These are phyloP conservation scores for Eupsilia transversa DNA, from an alignment of 2,888 invertebrate species.

Conservation along the genomic window DNA sequence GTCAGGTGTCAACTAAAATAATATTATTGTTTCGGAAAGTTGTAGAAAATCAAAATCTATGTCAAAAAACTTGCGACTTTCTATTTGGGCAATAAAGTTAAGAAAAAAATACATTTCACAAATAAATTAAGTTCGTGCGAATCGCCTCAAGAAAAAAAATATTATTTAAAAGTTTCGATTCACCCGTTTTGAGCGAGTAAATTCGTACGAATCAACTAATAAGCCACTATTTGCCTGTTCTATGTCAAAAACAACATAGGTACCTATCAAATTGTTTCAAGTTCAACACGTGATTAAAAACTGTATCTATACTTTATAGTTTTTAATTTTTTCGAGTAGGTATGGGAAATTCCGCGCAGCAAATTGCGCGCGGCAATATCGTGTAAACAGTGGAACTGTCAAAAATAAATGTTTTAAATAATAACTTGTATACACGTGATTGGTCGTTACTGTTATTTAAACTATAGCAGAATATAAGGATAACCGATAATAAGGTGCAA, in stretches of 20 bases:
- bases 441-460: constrained; percentile 14
- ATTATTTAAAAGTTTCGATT: too few relatives aligned
- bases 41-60: too few relatives aligned
- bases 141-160: too few relatives aligned
- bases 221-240: background rate
- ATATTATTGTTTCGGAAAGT: background rate
- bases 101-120: too few relatives aligned
- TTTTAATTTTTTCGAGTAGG: too few relatives aligned
- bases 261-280: constrained; percentile 8
- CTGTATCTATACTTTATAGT: too few relatives aligned
- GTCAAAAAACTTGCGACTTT: too few relatives aligned
- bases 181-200: too few relatives aligned
- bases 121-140: too few relatives aligned
- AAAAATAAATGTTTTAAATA: background rate
- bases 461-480: constrained; percentile 17
- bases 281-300: background rate
- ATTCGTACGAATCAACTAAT: too few relatives aligned
- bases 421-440: background rate
- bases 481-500: constrained; percentile 8
- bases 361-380: constrained; percentile 1
- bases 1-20: background rate
- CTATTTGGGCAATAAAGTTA: too few relatives aligned
- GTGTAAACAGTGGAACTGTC: too few relatives aligned
- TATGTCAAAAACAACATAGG: constrained; percentile 4
- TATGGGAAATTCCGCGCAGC: constrained; percentile 10